Evolutionary conservation across 2,888 invertebrate species (phyloP), one percentile per base, ranked within the genome.

Genomic region (Nasonia oneida): DNA sequence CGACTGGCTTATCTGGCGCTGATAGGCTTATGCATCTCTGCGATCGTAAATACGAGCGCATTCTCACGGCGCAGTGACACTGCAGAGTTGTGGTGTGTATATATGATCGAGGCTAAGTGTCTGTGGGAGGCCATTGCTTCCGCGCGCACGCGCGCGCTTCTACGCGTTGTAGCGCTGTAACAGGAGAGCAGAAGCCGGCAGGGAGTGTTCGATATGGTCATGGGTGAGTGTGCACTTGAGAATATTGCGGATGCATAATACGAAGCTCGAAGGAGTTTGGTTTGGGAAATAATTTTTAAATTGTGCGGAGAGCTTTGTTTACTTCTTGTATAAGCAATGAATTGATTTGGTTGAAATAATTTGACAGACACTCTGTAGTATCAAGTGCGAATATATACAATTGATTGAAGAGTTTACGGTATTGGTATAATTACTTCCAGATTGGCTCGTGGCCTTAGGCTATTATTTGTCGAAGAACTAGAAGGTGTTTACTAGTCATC

Each of bases 81-180:
- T 47, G 15, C 18, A 47, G 29, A 61, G 42, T 14, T n/a, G 42
- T 10, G n/a, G n/a, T 18, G 8, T 39, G 8, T 15, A 1, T 37
- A 61, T 12, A 29, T 23, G 67, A 33, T 33, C 12, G 67, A 67
- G 67, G 14, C 12, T 33, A 67, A n/a, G 18, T 23, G n/a, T 61
- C 57, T n/a, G 14, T 53, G 53, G 77, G 39, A 61, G n/a, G 42
- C 61, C 12, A 5, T 33, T 6, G 64, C 70, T n/a, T 67, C 67
- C 67, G 67, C 81, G 47, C 82, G 76, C 70, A 18, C 57, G 71
- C 61, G 77, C 71, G 83, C 71, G 71, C 47, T 73, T 50, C 71
- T 15, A 70, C 8, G 14, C 2, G 29, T 33, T 61, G n/a, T 37
- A 14, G 15, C 33, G 23, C 6, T 39, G 71, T 77, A 83, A n/a